A percentile compares a stretch with the other conserved stretches of the same genome.
phyloP scores from a whole-genome alignment of 2,888 invertebrate genomes.

The Lycophotia porphyrea region DNA sequence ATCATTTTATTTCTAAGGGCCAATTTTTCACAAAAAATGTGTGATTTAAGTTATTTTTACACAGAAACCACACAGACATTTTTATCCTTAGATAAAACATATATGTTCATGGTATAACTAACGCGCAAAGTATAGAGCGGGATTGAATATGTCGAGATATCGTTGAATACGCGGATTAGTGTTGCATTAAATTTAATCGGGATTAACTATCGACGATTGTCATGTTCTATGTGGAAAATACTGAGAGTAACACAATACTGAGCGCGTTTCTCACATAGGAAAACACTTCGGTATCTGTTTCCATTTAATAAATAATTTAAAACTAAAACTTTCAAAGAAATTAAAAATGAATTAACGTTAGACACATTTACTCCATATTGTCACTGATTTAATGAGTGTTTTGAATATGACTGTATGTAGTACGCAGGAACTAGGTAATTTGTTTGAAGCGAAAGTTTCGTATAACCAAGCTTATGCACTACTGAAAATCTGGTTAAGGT shows the following conservation, averaged over 20 bases:
- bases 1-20: not conserved
- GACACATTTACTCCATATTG: not conserved
- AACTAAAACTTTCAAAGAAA: not conserved
- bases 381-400: not conserved
- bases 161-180: slow-evolving; percentile 15
- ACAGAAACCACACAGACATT: not conserved
- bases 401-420: not conserved
- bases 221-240: not conserved
- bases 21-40: not conserved
- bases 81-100: not conserved
- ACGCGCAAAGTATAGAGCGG: not conserved
- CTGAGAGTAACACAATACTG: not conserved
- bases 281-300: not conserved
- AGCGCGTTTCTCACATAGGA: not conserved
- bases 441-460: slow-evolving; percentile 21
- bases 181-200: slow-evolving; percentile 25
- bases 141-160: slow-evolving; percentile 17
- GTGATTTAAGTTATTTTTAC: not conserved
- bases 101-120: not conserved
- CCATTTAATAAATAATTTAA: not conserved
- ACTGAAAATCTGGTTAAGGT: slow-evolving; percentile 47
- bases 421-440: not conserved
- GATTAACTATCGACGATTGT: slow-evolving; percentile 1
- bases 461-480: slow-evolving; percentile 17
- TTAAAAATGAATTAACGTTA: not conserved